Evolutionary conservation across 2,888 invertebrate species (phyloP).

Genomic region (Pachycephus smyrnensis): DNA sequence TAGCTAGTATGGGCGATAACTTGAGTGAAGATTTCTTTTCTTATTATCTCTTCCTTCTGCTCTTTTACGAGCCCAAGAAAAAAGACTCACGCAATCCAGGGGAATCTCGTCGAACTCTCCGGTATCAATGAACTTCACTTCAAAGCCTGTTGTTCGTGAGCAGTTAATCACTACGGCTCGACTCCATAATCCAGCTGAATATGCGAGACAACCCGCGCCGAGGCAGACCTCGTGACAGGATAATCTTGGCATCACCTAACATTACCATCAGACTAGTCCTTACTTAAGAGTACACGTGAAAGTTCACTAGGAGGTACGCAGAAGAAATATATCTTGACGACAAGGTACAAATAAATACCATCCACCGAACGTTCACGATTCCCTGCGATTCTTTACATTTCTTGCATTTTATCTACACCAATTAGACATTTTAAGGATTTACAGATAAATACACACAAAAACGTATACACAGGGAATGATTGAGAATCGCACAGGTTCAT

Average conservation of each 20-base stretch:
- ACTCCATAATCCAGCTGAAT: conserved; percentile 54
- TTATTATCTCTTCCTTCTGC: background rate
- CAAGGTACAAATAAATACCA: conserved; percentile 1
- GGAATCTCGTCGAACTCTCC: conserved; percentile 54
- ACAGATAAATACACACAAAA: background rate
- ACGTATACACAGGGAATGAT: background rate
- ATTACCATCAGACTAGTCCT: conserved; percentile 41
- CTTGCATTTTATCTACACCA: background rate
- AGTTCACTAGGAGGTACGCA: background rate
- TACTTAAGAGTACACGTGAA: background rate
- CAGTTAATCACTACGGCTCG: conserved; percentile 57
- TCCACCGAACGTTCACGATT: conserved; percentile 10
- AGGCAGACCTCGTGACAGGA: conserved; percentile 55
- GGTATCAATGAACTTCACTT: conserved; percentile 61
- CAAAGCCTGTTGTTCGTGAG: conserved; percentile 43
- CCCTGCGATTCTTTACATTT: conserved; percentile 18
- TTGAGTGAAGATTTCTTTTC: background rate
- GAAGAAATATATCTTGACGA: conserved; percentile 1
- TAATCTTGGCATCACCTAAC: conserved; percentile 61
- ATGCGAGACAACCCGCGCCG: conserved; percentile 61
- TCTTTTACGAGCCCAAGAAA: background rate
- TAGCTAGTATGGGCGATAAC: background rate
- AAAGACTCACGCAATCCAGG: conserved; percentile 59
- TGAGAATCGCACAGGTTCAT: background rate
- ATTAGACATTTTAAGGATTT: background rate